These are phyloP conservation scores for Aphaenogaster rudis DNA, from an alignment of 1,140 invertebrate species.

Conservation along the genomic window DNA sequence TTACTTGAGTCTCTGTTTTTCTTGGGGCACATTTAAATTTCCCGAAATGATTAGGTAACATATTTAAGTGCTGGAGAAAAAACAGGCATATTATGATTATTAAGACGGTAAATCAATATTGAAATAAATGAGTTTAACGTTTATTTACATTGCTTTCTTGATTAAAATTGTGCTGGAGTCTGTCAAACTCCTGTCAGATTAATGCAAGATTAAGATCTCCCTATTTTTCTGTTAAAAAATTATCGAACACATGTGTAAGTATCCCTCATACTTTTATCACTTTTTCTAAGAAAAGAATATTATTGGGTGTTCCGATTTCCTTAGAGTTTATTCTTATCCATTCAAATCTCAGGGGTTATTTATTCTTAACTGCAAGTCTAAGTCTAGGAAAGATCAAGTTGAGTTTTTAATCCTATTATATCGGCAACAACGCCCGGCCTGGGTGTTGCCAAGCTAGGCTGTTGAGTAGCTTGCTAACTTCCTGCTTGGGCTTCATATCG, in stretches of 20 bases:
- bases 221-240: background rate
- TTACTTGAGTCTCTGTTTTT: background rate
- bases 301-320: background rate
- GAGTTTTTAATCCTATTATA: conserved; percentile 37
- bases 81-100: background rate
- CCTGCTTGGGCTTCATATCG: conserved; percentile 27
- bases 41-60: background rate
- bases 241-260: background rate
- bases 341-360: background rate
- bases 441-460: conserved; percentile 20
- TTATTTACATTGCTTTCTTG: conserved; percentile 1
- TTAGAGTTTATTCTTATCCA: conserved; percentile 2
- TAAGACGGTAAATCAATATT: background rate
- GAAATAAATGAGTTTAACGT: background rate
- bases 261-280: background rate
- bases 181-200: background rate
- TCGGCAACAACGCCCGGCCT: conserved; percentile 1
- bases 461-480: conserved; percentile 44
- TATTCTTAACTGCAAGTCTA: background rate
- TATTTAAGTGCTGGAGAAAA: background rate
- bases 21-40: background rate
- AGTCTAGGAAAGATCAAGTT: conserved; percentile 4
- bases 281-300: background rate
- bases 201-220: background rate
- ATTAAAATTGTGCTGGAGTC: background rate